Evolutionary conservation across 1,140 invertebrate genomes (phyloP), one percentile per base, ranked within the genome.

Genomic region (Lordiphosa mommai): DNA sequence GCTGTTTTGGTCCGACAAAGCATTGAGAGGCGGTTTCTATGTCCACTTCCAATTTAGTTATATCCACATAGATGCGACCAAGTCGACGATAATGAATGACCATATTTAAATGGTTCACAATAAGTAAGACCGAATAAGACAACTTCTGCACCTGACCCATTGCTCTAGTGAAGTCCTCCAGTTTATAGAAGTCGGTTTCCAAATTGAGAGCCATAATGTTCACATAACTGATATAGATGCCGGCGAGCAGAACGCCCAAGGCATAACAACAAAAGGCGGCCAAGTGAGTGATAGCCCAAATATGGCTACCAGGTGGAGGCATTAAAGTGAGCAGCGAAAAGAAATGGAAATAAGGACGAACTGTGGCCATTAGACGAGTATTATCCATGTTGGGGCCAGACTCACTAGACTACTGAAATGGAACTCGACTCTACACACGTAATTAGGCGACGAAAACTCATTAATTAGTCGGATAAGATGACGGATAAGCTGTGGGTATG

Each of bases 271-370:
- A 9, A 16, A 50, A 77, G 4, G 10, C 27, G 2, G 13, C 5
- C 37, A 20, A 0, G 33, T 13, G 0, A 23, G 37, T 0, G 0
- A 23, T 9, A 5, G 12, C 13, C 1, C 10, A 13, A 1, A 3
- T 47, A 20, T 61, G 71, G 14, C 46, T 51, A 12, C 52, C 36
- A 1, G 59, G 72, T 14, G 77, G 77, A 3, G 60, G 72, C 0
- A 53, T 61, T 1, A 77, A 13, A 0, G 60, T 58, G 12, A 84
- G 40, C 23, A 65, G 16, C 8, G 77, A 53, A 36, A 77, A 61
- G 0, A 84, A 13, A n/a, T 53, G 50, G 5, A 84, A 37, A 44
- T 77, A 84, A 0, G 77, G 77, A 47, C 48, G 38, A 20, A 60
- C 68, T 13, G 50, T 14, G 8, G 20, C 36, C 23, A 84, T n/a